A percentile compares a stretch with the other conserved stretches of the same genome.
Evolutionary conservation across 2,113 vertebrate genomes (phyloP).

Genomic region (Anarhynchus alexandrinus): DNA sequence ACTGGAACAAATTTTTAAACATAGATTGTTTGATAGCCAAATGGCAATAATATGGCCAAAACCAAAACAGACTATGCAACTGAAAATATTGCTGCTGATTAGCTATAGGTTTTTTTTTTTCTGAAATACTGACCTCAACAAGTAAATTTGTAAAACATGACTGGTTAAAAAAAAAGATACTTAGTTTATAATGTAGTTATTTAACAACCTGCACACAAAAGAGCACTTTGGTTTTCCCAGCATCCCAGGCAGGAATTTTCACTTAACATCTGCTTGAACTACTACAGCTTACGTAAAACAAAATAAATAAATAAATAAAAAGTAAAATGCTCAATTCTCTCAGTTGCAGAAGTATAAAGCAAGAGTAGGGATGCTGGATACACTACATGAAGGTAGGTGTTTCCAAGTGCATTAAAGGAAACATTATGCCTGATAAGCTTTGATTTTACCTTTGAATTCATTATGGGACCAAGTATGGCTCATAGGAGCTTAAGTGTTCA

Average conservation of each 20-base stretch:
- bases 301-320: not conserved
- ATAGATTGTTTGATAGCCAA: not conserved
- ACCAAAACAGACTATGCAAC: not conserved
- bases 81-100: not conserved
- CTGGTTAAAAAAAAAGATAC: not conserved
- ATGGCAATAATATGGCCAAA: not conserved
- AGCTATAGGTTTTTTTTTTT: not conserved
- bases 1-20: not conserved
- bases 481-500: not conserved
- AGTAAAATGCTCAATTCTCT: not conserved
- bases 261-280: not conserved
- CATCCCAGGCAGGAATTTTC: not conserved
- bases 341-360: not conserved
- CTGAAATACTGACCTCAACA: not conserved
- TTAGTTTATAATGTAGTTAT: not conserved
- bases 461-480: not conserved
- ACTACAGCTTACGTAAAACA: not conserved
- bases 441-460: not conserved
- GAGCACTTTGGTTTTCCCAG: not conserved
- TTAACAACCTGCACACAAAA: not conserved
- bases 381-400: not conserved
- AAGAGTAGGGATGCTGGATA: not conserved
- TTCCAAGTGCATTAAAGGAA: not conserved
- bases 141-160: not conserved
- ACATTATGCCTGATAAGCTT: not conserved